Base-by-base conservation (phyloP, 2,888 invertebrate species). In the Phaonia tiefii region DNA sequence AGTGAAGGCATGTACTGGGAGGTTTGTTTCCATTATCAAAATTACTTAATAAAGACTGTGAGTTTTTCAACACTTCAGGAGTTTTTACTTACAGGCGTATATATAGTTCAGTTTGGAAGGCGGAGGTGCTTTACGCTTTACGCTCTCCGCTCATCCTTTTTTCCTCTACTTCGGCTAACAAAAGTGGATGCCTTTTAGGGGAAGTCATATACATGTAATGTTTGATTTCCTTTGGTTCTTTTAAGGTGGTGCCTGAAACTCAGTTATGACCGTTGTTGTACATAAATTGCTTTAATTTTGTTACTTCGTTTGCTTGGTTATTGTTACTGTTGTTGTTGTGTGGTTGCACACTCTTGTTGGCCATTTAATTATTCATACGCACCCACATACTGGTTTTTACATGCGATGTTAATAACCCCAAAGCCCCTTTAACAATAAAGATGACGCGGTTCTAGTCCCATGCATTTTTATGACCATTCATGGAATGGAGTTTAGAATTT, bases 191-290 rank as follows among this genome's bases (percentile, higher is more conserved):
- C 31, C 4, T 56, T 69, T 80, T 80, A 80, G 69, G 73, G 76
- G 76, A 80, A 80, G 80, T 80, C 80, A 80, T 76, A 69, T 73
- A 72, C 70, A 69, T 76, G n/a, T n/a, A n/a, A n/a, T n/a, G 73
- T 80, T 80, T 80, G 80, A 80, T 80, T 80, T 76, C 80, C 76
- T 80, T 42, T 51, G 17, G 65, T 65, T 65, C 13, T 63, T 63
- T 31, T 31, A 5, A 31, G n/a, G n/a, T n/a, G n/a, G n/a, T n/a
- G n/a, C n/a, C n/a, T n/a, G n/a, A n/a, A n/a, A n/a, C n/a, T n/a
- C n/a, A n/a, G n/a, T n/a, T n/a, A n/a, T n/a, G n/a, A n/a, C n/a
- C n/a, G n/a, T n/a, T 31, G 31, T 31, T 31, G 31, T 31, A 31
- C 31, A 31, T 31, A 31, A 31, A 31, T 31, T 3, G 8, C n/a